phyloP scores from a whole-genome alignment of 2,113 vertebrate species.

The Saccopteryx bilineata region DNA sequence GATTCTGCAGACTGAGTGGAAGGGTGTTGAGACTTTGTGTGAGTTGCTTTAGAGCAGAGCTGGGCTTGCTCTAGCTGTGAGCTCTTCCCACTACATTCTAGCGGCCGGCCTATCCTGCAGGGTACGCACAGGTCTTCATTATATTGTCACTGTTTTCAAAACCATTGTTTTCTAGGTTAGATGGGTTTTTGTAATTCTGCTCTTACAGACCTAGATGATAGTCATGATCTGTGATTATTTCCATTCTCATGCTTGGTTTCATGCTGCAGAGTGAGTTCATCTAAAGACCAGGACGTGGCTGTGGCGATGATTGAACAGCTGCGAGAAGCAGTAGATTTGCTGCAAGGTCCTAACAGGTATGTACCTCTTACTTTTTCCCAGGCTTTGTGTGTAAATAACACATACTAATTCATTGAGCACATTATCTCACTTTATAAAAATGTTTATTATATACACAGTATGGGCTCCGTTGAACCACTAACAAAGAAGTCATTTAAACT shows the following conservation, averaged over 20 bases:
- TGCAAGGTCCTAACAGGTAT: conserved; percentile 93
- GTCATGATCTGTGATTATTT: background rate
- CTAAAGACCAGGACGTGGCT: conserved; percentile 87
- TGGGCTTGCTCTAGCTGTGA: background rate
- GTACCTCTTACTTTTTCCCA: background rate
- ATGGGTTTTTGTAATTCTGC: background rate
- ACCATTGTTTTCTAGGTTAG: background rate
- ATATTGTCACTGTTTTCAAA: background rate
- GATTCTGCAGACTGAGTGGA: background rate
- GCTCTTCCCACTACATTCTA: background rate
- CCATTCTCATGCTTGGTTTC: conserved; percentile 73
- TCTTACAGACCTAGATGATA: background rate
- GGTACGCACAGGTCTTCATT: background rate
- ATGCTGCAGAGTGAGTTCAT: conserved; percentile 89
- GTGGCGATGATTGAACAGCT: conserved; percentile 93
- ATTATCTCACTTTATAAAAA: background rate
- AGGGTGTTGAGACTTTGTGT: accelerated
- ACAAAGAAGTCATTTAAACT: background rate
- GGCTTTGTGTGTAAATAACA: background rate
- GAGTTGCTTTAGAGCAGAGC: background rate
- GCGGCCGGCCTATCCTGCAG: background rate
- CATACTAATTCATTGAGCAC: background rate
- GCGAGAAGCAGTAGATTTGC: conserved; percentile 93
- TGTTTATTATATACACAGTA: background rate
- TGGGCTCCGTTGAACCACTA: background rate